A percentile compares a stretch with the other conserved stretches of the same genome.
Evolutionary conservation across 2,888 invertebrate species (phyloP).

Genomic region (Pseudococcus jackbeardsleyi): DNA sequence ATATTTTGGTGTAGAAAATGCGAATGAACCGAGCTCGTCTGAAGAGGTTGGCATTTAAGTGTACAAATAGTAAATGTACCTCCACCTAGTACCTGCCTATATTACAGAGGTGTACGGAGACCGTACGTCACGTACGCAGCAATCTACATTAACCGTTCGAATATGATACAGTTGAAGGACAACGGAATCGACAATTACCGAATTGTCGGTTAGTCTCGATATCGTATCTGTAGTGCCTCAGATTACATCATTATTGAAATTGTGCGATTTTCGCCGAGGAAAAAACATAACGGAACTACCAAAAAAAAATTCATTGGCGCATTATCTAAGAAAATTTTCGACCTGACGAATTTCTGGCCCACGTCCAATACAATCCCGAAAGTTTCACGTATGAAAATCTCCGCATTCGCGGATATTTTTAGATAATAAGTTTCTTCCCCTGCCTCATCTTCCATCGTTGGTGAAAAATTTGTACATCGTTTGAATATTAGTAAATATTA

Average conservation of each 20-base stretch:
- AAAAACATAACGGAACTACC: no score
- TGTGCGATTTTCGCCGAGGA: no score
- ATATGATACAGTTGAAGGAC: not conserved
- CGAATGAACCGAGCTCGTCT: constrained; percentile 1
- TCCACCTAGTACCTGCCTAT: not conserved
- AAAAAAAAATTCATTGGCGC: no score
- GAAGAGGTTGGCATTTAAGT: not conserved
- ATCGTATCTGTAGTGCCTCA: not conserved
- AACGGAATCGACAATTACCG: constrained; percentile 17
- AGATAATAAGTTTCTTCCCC: not conserved
- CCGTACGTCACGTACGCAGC: constrained; percentile 39
- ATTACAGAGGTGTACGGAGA: not conserved
- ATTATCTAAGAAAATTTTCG: not conserved
- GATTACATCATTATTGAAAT: not conserved
- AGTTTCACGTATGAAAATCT: not conserved
- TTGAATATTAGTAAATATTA: not conserved
- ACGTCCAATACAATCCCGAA: not conserved
- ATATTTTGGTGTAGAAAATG: constrained; percentile 16
- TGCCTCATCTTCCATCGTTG: not conserved
- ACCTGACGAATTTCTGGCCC: not conserved
- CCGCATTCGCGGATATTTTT: not conserved
- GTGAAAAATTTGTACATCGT: not conserved
- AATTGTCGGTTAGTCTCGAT: not conserved
- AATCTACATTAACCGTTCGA: not conserved
- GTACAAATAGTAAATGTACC: not conserved